Evolutionary conservation across 1,140 invertebrate species (phyloP).

Genomic region (Propsilocerus akamusi): DNA sequence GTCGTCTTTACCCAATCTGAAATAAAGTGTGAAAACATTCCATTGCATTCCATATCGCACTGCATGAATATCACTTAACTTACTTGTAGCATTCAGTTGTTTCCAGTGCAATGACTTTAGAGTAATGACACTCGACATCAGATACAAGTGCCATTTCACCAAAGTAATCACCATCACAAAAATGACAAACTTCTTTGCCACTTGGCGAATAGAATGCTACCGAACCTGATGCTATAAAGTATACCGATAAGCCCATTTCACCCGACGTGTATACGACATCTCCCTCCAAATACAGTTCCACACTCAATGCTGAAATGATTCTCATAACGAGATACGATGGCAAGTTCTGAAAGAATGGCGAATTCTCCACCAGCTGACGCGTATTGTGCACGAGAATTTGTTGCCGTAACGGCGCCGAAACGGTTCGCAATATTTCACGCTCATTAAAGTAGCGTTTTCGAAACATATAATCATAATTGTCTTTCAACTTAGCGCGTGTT

Average conservation of each 20-base stretch:
- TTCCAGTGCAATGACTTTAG: background rate
- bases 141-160: conserved; percentile 28
- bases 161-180: conserved; percentile 32
- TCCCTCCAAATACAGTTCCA: background rate
- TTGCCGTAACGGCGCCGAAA: background rate
- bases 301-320: background rate
- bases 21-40: background rate
- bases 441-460: background rate
- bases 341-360: background rate
- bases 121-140: background rate
- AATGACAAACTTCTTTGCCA: conserved; percentile 32
- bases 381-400: background rate
- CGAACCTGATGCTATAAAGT: conserved; percentile 33
- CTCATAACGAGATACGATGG: background rate
- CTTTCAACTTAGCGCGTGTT: background rate
- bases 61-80: too few species aligned
- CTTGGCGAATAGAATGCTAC: conserved; percentile 33
- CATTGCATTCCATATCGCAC: too few species aligned
- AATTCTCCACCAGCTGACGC: background rate
- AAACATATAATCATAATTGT: background rate
- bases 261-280: conserved; percentile 15
- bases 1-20: background rate
- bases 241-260: conserved; percentile 34
- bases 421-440: background rate
- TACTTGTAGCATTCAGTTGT: background rate